Base-by-base conservation (phyloP, 2,113 vertebrate genomes). In the Aphelocoma coerulescens region DNA sequence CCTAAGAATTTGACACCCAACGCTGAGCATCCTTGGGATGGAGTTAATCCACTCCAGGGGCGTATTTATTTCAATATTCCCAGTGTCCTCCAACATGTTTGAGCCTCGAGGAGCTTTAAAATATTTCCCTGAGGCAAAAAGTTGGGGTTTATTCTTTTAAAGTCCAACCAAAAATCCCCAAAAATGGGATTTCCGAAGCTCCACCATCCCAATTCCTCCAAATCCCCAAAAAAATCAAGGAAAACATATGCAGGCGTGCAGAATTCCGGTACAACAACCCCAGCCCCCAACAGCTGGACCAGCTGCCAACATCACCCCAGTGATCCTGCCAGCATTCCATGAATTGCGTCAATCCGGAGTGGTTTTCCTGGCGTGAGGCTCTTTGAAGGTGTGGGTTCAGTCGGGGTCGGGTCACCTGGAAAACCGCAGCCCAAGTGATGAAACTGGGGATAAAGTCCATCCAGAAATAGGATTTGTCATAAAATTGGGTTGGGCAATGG, bases 401-500 rank as follows among this genome's bases (percentile, higher is more conserved):
- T 8, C 0, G 0, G 8, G 32, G 8, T 16, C 2, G 0, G 19
- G 16, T 58, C 10, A 5, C 44, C 28, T 13, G 39, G 39, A 8
- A 48, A 74, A 17, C 32, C 4, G 67, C 73, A 3, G 22, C 49
- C 21, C 8, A 3, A 51, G n/a, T 76, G 72, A 58, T 14, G 86
- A 69, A 83, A 74, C 2, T 5, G 2, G 5, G 79, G 41, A 24
- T 52, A 59, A 91, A 96, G 86, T 91, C 91, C 91, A 19, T 3
- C 8, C 3, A 39, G 84, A 90, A 83, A 33, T 0, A 5, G 72
- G 59, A 58, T 79, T 67, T 18, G 55, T 48, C 23, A 58, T 44
- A 32, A 23, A 55, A 43, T 26, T 0, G 37, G 49, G 73, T 66
- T 84, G 80, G 80, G 83, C 13, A 12, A 51, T 0, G 7, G 2